Evolutionary conservation across 2,113 vertebrate species (phyloP).

Genomic region (Cyprichromis sp.): DNA sequence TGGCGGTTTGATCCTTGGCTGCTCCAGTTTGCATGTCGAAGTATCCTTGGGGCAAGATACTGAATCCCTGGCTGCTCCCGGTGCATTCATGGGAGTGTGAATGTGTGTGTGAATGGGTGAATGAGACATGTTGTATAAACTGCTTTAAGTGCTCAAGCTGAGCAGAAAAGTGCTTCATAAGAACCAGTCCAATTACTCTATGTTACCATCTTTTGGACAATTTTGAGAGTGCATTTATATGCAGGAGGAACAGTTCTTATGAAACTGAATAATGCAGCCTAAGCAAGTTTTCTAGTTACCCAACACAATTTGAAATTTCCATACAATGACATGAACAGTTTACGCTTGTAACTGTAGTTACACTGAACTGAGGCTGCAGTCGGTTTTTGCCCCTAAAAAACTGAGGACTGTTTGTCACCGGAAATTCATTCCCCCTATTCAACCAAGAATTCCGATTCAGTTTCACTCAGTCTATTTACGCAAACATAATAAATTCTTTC

Average conservation of each 20-base stretch:
- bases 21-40: neutral
- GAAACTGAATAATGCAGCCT: neutral
- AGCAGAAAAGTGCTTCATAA: neutral
- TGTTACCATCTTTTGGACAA: neutral
- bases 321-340: neutral
- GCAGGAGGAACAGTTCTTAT: neutral
- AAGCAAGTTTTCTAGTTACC: neutral
- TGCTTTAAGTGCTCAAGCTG: neutral
- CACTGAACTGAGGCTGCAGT: neutral
- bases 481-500: neutral
- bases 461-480: neutral
- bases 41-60: neutral
- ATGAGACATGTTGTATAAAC: neutral
- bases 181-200: neutral
- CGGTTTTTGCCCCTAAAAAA: neutral
- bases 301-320: neutral
- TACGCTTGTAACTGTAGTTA: neutral
- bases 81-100: neutral
- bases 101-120: neutral
- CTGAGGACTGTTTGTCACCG: neutral
- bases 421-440: neutral
- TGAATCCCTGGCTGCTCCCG: neutral
- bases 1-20: neutral
- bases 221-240: neutral
- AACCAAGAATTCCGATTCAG: neutral